Evolutionary conservation across 2,888 invertebrate species (phyloP), one percentile per base, ranked within the genome.

Genomic region (Boloria selene): DNA sequence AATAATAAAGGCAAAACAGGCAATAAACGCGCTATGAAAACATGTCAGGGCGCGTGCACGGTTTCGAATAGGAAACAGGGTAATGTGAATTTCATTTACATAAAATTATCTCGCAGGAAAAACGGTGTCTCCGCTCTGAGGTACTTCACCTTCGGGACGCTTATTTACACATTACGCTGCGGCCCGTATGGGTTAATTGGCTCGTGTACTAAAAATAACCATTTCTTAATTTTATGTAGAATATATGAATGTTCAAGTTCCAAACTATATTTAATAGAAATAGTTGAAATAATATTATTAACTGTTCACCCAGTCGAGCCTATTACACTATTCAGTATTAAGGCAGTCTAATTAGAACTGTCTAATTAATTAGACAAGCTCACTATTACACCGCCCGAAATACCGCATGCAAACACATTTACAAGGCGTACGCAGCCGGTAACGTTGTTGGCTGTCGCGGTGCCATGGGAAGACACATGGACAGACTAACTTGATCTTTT

Each of bases 21-120:
- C 79, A 85, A 86, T 89, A 86, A 86, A 86, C 84, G 84, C 83
- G 79, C 82, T 82, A 82, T 82, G 80, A 80, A 85, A 87, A 85
- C 84, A 86, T 80, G 85, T 83, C 83, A 82, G 79, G 77, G 75
- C 76, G 77, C 75, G 77, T 78, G 78, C 79, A 78, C 78, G 75
- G 73, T 80, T 78, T 81, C 80, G 82, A 82, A 86, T 84, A 82
- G 84, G 82, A 85, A 84, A 84, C 83, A 79, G 81, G 82, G 82
- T 87, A 88, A 88, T 88, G 87, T 82, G 87, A 85, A 90, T 90
- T 85, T 86, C 87, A 88, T 91, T 90, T 88, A 82, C 88, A 90
- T 90, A 89, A 89, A 75, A 90, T 90, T 88, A 90, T 89, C 80
- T 81, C 78, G 75, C 78, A 78, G 75, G 79, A 82, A 86, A 83